Percentiles rank a stretch among this genome's conserved stretches.
phyloP scores from a whole-genome alignment of 2,888 invertebrate genomes.

The Fissipunctia ypsillon region DNA sequence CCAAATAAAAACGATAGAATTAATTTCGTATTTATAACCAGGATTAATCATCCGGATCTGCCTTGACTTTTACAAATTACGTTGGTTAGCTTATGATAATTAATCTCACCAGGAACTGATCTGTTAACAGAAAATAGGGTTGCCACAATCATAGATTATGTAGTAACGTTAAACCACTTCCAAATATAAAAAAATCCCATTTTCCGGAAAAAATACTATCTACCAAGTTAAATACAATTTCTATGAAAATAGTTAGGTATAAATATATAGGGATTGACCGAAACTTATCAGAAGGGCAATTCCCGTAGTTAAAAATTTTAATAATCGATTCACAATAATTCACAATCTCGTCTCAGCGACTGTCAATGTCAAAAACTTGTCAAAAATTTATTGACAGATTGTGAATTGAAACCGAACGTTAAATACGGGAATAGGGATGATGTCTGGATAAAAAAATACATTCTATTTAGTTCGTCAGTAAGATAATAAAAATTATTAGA shows the following conservation, averaged over 20 bases:
- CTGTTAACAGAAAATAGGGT: not conserved
- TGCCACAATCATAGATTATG: not conserved
- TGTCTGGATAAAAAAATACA: too few relatives aligned
- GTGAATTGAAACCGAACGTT: not conserved
- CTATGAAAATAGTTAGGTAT: too few relatives aligned
- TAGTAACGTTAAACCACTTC: not conserved
- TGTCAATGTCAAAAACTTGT: not conserved
- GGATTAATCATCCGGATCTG: conserved; percentile 22
- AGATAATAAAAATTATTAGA: too few relatives aligned
- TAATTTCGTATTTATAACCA: conserved; percentile 31
- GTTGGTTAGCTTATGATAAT: conserved; percentile 30
- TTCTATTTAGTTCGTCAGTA: too few relatives aligned
- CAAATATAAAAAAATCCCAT: too few relatives aligned
- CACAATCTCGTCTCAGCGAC: not conserved
- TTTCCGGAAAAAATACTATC: too few relatives aligned
- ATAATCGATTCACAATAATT: not conserved
- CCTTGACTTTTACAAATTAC: conserved; percentile 42
- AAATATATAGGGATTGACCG: not conserved
- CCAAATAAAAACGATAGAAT: conserved; percentile 18
- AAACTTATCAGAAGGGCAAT: not conserved
- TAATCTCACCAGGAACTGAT: conserved; percentile 25
- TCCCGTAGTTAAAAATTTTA: not conserved
- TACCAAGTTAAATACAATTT: not conserved
- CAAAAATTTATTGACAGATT: not conserved
- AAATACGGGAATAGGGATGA: not conserved